These are phyloP conservation scores for Mesorhabditis sp. DNA, from an alignment of 2,888 invertebrate genomes.

Conservation along the genomic window DNA sequence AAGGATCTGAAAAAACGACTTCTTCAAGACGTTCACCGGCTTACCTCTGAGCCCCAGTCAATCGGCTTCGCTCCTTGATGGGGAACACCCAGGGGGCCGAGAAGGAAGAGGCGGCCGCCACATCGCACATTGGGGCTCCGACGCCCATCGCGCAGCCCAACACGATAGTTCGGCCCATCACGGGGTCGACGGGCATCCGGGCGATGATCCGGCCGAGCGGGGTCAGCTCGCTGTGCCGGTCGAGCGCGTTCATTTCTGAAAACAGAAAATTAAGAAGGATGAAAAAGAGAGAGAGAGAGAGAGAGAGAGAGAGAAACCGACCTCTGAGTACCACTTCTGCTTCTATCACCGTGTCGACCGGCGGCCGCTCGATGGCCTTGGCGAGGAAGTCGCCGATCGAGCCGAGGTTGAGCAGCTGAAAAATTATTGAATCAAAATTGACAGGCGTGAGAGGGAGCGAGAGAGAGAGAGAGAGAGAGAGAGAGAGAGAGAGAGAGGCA, in stretches of 20 bases:
- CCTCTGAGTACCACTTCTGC: slow-evolving; percentile 76
- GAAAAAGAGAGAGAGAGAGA: neutral
- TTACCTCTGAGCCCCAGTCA: slow-evolving; percentile 66
- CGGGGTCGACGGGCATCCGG: slow-evolving; percentile 88
- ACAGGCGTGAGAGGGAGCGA: no score
- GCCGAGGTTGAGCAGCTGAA: slow-evolving; percentile 75
- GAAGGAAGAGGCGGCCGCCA: slow-evolving; percentile 91
- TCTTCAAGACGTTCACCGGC: neutral
- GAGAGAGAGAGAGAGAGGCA: no score
- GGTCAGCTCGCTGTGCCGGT: slow-evolving; percentile 80
- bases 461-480: no score
- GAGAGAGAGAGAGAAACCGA: slow-evolving; percentile 27
- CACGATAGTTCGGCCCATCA: slow-evolving; percentile 93
- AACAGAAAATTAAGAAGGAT: neutral
- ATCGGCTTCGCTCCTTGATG: slow-evolving; percentile 67
- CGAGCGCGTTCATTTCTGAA: slow-evolving; percentile 69
- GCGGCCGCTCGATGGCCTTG: slow-evolving; percentile 88
- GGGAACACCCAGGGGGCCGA: slow-evolving; percentile 80
- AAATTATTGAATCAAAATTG: neutral
- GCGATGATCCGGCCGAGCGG: slow-evolving; percentile 88
- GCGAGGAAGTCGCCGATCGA: slow-evolving; percentile 88
- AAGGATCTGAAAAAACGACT: neutral
- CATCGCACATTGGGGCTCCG: slow-evolving; percentile 84
- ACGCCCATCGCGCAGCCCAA: slow-evolving; percentile 81
- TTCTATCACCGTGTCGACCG: slow-evolving; percentile 93